Percentiles rank a stretch among this genome's conserved stretches.
phyloP scores from a whole-genome alignment of 1,140 invertebrate genomes.

The Latrodectus geometricus region DNA sequence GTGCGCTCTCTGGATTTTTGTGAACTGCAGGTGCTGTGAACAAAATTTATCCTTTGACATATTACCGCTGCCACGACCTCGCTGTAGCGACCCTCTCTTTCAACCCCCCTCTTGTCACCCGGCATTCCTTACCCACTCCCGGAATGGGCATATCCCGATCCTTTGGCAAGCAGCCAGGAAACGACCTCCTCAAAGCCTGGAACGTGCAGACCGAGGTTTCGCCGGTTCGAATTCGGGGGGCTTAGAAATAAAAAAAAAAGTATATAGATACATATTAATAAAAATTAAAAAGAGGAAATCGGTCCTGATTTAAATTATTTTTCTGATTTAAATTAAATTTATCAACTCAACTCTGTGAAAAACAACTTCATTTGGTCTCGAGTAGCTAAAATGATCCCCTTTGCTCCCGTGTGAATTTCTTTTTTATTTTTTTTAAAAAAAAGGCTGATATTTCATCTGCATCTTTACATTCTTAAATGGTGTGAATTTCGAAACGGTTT shows the following conservation, averaged over 20 bases:
- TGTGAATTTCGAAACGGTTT: too few relatives aligned
- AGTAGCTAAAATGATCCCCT: too few relatives aligned
- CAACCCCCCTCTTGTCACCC: not conserved
- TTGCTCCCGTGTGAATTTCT: too few relatives aligned
- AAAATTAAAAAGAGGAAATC: conserved; percentile 10
- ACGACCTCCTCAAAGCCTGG: conserved; percentile 17
- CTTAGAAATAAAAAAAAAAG: not conserved
- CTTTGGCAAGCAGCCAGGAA: conserved; percentile 10
- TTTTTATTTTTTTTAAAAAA: too few relatives aligned
- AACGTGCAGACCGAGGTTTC: conserved; percentile 36
- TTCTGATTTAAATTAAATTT: not conserved
- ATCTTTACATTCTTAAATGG: too few relatives aligned
- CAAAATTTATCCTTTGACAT: conserved; percentile 17
- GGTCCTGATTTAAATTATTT: conserved; percentile 1
- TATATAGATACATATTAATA: too few relatives aligned
- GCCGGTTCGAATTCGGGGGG: conserved; percentile 25
- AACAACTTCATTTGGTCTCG: too few relatives aligned
- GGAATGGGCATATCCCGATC: conserved; percentile 11
- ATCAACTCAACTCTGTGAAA: too few relatives aligned
- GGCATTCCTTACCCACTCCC: not conserved
- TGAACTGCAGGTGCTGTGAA: not conserved
- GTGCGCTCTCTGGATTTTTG: too few relatives aligned
- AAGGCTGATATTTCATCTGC: too few relatives aligned
- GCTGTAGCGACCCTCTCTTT: not conserved
- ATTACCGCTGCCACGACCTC: not conserved